These are phyloP conservation scores for Proterorhinus semilunaris DNA, from an alignment of 2,113 vertebrate genomes.

Conservation along the genomic window DNA sequence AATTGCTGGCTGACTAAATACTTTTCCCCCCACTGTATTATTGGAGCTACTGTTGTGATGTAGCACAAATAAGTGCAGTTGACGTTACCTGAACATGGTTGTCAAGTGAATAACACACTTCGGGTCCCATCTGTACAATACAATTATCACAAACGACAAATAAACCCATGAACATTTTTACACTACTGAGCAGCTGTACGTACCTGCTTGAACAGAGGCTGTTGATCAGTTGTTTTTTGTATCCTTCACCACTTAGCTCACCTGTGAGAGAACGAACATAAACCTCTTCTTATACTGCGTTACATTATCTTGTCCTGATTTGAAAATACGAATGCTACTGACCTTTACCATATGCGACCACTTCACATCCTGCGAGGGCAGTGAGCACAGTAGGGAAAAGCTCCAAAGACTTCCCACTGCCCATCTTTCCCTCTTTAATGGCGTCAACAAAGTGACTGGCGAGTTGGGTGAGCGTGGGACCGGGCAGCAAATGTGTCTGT, in stretches of 20 bases:
- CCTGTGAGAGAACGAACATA: constrained; percentile 63
- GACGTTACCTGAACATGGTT: constrained; percentile 92
- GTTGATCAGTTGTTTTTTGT: constrained; percentile 93
- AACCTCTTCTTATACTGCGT: too few species aligned
- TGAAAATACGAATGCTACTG: constrained; percentile 10
- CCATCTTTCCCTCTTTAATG: constrained; percentile 81
- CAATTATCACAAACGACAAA: too few species aligned
- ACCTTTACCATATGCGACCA: constrained; percentile 88
- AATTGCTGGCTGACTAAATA: too few species aligned
- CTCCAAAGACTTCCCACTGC: constrained; percentile 90
- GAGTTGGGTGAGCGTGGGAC: constrained; percentile 78
- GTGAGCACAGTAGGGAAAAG: constrained; percentile 89
- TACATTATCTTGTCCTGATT: not conserved
- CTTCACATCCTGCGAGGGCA: constrained; percentile 82
- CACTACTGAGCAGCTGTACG: not conserved
- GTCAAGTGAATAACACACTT: constrained; percentile 86
- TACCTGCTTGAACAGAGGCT: constrained; percentile 92
- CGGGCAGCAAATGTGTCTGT: constrained; percentile 84
- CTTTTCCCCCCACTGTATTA: too few species aligned
- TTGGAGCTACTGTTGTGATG: not conserved
- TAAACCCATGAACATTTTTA: not conserved
- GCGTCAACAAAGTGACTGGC: constrained; percentile 84
- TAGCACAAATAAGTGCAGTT: not conserved
- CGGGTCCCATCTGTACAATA: constrained; percentile 84
- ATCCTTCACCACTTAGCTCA: constrained; percentile 89